These are phyloP conservation scores for Oncorhynchus masou DNA, from an alignment of 2,113 vertebrate genomes.

Conservation along the genomic window DNA sequence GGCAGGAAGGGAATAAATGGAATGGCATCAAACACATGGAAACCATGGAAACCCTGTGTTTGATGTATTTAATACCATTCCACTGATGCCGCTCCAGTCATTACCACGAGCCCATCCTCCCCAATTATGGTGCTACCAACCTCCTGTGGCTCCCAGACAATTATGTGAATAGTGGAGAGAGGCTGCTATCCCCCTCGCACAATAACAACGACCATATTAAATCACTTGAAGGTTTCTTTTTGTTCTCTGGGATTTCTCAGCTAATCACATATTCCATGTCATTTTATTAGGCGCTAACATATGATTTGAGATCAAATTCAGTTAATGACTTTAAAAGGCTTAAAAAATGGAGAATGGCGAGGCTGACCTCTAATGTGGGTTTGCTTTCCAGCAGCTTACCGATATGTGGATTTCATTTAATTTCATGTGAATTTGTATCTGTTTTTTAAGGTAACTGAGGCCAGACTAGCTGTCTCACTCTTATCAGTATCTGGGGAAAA, in stretches of 20 bases:
- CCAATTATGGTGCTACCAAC: too few species aligned
- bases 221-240: background rate
- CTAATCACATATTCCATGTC: constrained; percentile 1
- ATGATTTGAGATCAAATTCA: constrained; percentile 1
- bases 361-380: background rate
- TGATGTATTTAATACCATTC: too few species aligned
- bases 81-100: too few species aligned
- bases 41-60: too few species aligned
- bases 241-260: background rate
- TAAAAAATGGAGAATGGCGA: background rate
- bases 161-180: background rate
- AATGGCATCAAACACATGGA: too few species aligned
- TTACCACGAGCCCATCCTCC: too few species aligned
- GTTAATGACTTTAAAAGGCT: constrained; percentile 1
- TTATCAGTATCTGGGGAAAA: too few species aligned
- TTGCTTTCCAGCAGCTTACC: background rate
- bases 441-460: too few species aligned
- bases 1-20: too few species aligned
- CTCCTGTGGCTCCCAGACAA: constrained; percentile 15
- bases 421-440: too few species aligned
- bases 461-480: too few species aligned
- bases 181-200: background rate
- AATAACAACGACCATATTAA: background rate
- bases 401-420: background rate
- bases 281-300: background rate